phyloP scores from a whole-genome alignment of 2,888 invertebrate genomes.

The Ochlodes sylvanus region DNA sequence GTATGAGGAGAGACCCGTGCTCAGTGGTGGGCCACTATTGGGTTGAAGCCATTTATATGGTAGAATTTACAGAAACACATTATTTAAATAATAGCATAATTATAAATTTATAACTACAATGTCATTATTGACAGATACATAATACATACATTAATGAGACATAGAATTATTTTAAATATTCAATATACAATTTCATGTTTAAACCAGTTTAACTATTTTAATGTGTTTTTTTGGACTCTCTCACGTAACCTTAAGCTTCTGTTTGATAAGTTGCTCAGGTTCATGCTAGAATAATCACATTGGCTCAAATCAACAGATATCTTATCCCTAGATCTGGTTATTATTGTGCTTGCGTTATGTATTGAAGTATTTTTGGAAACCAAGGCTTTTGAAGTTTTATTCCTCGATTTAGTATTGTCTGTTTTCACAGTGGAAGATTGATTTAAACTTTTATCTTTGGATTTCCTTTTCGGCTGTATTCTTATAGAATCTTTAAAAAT shows the following conservation, averaged over 20 bases:
- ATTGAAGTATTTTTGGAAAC: conserved; percentile 9
- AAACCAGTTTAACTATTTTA: too few relatives aligned
- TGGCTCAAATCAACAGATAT: conserved; percentile 11
- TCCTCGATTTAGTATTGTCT: background rate
- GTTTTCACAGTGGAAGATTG: conserved; percentile 2
- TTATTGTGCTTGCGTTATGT: background rate
- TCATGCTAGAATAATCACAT: conserved; percentile 27
- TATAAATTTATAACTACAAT: too few relatives aligned
- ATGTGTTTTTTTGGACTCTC: background rate
- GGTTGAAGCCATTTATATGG: too few relatives aligned
- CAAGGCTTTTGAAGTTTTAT: background rate
- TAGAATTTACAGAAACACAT: too few relatives aligned
- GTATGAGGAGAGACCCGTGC: too few relatives aligned
- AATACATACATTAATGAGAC: too few relatives aligned
- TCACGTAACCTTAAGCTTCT: conserved; percentile 39
- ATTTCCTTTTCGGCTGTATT: conserved; percentile 29
- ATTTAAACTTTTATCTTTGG: conserved; percentile 20
- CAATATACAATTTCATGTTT: too few relatives aligned
- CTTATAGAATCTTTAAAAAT: conserved; percentile 12
- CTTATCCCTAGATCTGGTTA: conserved; percentile 12
- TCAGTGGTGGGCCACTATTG: too few relatives aligned
- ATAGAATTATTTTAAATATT: too few relatives aligned
- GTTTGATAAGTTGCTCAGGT: conserved; percentile 38
- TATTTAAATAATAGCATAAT: too few relatives aligned
- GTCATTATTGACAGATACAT: too few relatives aligned